These are phyloP conservation scores for Centroberyx gerrardi DNA, from an alignment of 2,797 vertebrate species.

Conservation along the genomic window DNA sequence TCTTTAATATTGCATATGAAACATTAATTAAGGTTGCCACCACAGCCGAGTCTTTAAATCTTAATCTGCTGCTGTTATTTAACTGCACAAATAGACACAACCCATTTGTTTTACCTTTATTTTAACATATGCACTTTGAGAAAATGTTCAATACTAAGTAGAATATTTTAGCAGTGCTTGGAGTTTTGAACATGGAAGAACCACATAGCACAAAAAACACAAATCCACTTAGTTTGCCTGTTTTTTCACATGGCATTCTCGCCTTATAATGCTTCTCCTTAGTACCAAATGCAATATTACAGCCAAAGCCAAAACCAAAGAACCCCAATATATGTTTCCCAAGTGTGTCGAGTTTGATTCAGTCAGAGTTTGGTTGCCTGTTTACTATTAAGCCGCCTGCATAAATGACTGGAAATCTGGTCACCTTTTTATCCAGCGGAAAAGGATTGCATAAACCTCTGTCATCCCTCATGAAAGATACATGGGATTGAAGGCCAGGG, in stretches of 20 bases:
- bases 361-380: background rate
- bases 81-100: background rate
- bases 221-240: too few relatives aligned
- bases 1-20: background rate
- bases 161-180: too few relatives aligned
- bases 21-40: background rate
- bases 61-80: background rate
- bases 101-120: background rate
- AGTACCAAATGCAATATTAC: too few relatives aligned
- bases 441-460: conserved; percentile 52
- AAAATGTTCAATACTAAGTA: too few relatives aligned
- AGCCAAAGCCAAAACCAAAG: background rate
- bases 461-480: conserved; percentile 68
- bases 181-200: too few relatives aligned
- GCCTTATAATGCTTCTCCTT: too few relatives aligned
- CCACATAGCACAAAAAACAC: too few relatives aligned
- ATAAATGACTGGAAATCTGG: conserved; percentile 11
- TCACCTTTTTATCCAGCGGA: conserved; percentile 14
- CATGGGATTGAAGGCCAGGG: conserved; percentile 46
- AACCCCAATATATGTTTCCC: background rate
- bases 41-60: background rate
- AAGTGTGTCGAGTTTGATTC: background rate
- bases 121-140: background rate
- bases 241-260: too few relatives aligned
- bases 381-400: background rate